These are phyloP conservation scores for Scaptomyza cyrtandrae DNA, from an alignment of 2,888 invertebrate genomes.

Conservation along the genomic window DNA sequence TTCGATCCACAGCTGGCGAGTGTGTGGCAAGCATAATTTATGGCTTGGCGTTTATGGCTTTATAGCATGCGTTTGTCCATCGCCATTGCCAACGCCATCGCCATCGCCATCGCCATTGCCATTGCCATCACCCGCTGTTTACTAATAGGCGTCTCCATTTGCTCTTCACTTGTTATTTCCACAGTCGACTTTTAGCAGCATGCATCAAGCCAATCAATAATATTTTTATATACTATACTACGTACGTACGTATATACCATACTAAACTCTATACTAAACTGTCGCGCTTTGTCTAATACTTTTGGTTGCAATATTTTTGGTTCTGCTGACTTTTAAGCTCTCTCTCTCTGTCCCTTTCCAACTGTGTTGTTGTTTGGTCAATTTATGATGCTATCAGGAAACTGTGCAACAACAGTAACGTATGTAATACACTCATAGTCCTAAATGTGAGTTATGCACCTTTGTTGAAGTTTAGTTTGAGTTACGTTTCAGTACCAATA, in stretches of 20 bases:
- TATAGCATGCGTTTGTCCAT: slow-evolving; percentile 72
- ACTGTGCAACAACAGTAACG: slow-evolving; percentile 6
- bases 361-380: slow-evolving; percentile 10
- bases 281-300: slow-evolving; percentile 58
- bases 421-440: slow-evolving; percentile 3
- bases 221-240: slow-evolving; percentile 53
- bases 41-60: slow-evolving; percentile 73
- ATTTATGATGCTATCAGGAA: slow-evolving; percentile 35
- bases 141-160: slow-evolving; percentile 57
- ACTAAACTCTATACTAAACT: slow-evolving; percentile 2
- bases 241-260: neutral
- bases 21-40: slow-evolving; percentile 71
- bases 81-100: slow-evolving; percentile 3
- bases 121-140: slow-evolving; percentile 18
- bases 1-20: slow-evolving; percentile 14
- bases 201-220: slow-evolving; percentile 52
- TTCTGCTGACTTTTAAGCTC: slow-evolving; percentile 41
- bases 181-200: neutral
- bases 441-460: too few relatives aligned
- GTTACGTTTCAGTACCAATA: too few relatives aligned
- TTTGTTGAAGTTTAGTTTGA: too few relatives aligned
- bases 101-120: neutral
- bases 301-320: slow-evolving; percentile 31
- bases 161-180: neutral
- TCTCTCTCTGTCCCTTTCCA: neutral